Base-by-base conservation (phyloP, 1,140 invertebrate genomes). In the Drosophila malerkotliana region DNA sequence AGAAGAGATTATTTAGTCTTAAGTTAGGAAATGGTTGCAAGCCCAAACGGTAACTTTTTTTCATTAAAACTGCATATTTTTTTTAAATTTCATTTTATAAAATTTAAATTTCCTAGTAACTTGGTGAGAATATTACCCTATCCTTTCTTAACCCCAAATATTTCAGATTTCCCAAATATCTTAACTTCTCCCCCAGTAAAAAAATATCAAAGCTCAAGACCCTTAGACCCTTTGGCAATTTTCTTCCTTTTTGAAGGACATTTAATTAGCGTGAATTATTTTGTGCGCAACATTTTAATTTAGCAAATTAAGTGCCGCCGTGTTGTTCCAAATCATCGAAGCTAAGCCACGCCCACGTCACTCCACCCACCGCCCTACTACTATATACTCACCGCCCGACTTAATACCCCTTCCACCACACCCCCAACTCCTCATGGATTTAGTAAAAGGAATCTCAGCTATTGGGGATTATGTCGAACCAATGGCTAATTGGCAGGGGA, bases 231-330 rank as follows among this genome's bases (percentile, higher is more conserved):
- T 18, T 18, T 14, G 39, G 14, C 2, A 15, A 44, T 44, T 21
- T 21, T 10, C 18, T 21, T 18, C 44, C 55, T 41, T 41, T 54
- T 73, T 57, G 77, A 85, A 81, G 76, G 77, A 81, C 77, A 87
- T 85, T 85, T 77, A 85, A 85, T 85, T 85, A 87, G 63, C 82
- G 82, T 74, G 57, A 80, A 77, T 77, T 80, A 80, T 85, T 79
- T 73, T 64, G 63, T 72, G 69, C 71, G 62, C 61, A 77, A 62
- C 72, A 66, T 84, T 72, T 85, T 81, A 85, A 84, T 85, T 84
- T 74, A 37, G 37, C 48, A 85, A 84, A 85, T 87, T 73, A 84
- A 85, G 82, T 87, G 81, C 53, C 34, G 30, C 32, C 58, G 57
- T 45, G 9, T 37, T 37, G 34, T 9, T 26, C 41, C 44, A 68